Evolutionary conservation across 2,113 vertebrate genomes (phyloP).

Genomic region (Lophochroa leadbeateri): DNA sequence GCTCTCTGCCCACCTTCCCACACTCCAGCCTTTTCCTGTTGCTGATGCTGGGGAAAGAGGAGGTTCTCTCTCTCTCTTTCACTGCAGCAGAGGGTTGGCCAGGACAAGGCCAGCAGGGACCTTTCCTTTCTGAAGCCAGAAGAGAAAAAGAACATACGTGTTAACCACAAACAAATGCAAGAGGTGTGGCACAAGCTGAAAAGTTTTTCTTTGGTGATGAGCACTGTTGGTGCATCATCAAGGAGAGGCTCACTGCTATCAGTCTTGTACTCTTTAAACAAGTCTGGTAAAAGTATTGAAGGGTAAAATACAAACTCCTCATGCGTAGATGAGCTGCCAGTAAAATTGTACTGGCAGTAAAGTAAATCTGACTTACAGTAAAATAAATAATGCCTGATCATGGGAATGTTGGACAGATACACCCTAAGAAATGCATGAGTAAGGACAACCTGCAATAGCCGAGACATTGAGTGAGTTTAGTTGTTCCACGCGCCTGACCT

Average conservation of each 20-base stretch:
- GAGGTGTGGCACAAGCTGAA: background rate
- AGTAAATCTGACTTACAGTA: background rate
- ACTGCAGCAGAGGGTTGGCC: background rate
- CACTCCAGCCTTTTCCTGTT: background rate
- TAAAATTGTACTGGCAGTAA: background rate
- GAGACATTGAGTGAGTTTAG: background rate
- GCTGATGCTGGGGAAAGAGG: background rate
- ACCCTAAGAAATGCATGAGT: background rate
- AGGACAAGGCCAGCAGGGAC: background rate
- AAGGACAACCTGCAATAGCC: background rate
- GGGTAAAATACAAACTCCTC: background rate
- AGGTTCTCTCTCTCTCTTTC: background rate
- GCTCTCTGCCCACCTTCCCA: background rate
- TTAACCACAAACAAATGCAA: background rate
- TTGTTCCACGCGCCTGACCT: background rate
- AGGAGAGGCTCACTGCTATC: fast-evolving
- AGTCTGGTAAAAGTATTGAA: background rate
- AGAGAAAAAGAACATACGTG: background rate
- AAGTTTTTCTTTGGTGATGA: background rate
- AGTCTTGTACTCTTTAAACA: background rate
- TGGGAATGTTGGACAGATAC: background rate
- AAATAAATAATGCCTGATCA: background rate
- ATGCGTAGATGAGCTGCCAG: background rate
- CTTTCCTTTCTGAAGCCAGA: background rate
- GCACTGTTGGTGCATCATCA: background rate